These are phyloP conservation scores for Lysandra coridon DNA, from an alignment of 2,888 invertebrate genomes.

Conservation along the genomic window DNA sequence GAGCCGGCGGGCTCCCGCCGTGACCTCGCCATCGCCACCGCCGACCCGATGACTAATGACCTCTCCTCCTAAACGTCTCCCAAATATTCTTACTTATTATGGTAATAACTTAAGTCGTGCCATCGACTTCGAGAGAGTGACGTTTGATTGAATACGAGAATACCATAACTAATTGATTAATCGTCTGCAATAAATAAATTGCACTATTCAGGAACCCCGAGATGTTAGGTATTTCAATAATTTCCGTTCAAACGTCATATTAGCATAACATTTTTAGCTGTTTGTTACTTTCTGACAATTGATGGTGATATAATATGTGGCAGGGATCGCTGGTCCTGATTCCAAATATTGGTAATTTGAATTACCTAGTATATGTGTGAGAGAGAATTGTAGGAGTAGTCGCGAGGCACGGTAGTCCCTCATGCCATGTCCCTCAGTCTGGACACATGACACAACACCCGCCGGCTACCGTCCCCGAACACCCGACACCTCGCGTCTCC, in stretches of 20 bases:
- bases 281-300: background rate
- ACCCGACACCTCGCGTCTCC: slow-evolving; percentile 67
- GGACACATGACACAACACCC: slow-evolving; percentile 55
- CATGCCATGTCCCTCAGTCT: slow-evolving; percentile 30
- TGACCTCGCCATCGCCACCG: slow-evolving; percentile 49
- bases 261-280: background rate
- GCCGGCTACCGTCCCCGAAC: slow-evolving; percentile 54
- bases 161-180: slow-evolving; percentile 40
- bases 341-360: background rate
- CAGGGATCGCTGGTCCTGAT: background rate
- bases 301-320: too few relatives aligned
- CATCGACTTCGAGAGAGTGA: slow-evolving; percentile 63
- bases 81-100: slow-evolving; percentile 68
- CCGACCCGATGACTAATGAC: slow-evolving; percentile 61
- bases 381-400: slow-evolving; percentile 17
- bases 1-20: slow-evolving; percentile 44
- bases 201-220: background rate
- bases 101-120: slow-evolving; percentile 71
- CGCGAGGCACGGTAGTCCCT: slow-evolving; percentile 59
- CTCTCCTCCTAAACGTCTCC: slow-evolving; percentile 63
- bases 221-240: background rate
- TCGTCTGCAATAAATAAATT: slow-evolving; percentile 19
- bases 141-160: slow-evolving; percentile 64
- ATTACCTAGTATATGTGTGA: background rate
- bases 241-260: background rate